Evolutionary conservation across 92 coral and sea anemone genomes (phyloP), one percentile per base, ranked within the genome.

Genomic region (Epizoanthus ramosus): DNA sequence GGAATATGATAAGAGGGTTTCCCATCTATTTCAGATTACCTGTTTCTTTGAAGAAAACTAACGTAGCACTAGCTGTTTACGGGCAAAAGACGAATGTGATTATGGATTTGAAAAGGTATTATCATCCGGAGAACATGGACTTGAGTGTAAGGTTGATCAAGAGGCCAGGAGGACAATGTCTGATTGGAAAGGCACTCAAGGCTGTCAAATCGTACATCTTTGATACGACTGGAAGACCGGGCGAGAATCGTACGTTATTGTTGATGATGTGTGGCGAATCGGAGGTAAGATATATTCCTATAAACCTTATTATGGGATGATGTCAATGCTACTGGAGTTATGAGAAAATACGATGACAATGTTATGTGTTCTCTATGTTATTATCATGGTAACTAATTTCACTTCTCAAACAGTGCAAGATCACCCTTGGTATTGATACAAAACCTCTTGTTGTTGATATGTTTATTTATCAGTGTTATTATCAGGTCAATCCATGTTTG

Each of bases 221-320:
- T 71, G 83, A 53, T 24, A 81, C 85, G 22, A 86, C 60, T 41
- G 88, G 85, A 47, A 52, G 91, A 83, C 59, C 72, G 56, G 33
- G 45, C 52, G 85, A 52, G 31, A 79, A 83, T 58, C 79, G 87
- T 21, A 88, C 82, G 6, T 68, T 91, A 22, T 85, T 89, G 52
- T 84, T 90, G 66, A 84, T 93, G 53, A 85, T 90, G 89, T 93
- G 97, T 28, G 90, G 97, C 39, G 85, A 90, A 28, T 88, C 97
- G 2, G 79, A 74, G 82, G 82, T 77, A 77, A 14, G 17, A 19
- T 0, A 3, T 50, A 50, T 50, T 50, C 54, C 14, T 50, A 50
- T 13, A 50, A 13, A 1, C 54, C 54, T 12, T 47, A 47, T 47
- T 10, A 47, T 47, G 54, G 54, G 54, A 9, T 12, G 54, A 47